Evolutionary conservation across 2,888 invertebrate genomes (phyloP), one percentile per base, ranked within the genome.

Genomic region (Caenorhabditis virilis): DNA sequence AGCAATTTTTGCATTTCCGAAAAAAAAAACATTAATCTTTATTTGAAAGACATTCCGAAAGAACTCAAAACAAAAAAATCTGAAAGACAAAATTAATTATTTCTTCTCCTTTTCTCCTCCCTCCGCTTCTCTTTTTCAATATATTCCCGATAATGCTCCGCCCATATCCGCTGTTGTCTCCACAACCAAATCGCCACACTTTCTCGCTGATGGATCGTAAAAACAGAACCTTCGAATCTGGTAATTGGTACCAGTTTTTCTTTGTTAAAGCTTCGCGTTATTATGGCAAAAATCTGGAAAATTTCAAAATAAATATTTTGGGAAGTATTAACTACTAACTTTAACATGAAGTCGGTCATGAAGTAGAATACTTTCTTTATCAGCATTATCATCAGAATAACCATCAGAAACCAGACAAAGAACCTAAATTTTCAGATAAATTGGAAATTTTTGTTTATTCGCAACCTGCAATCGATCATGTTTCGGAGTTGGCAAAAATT

Each of bases 181-280:
- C 79, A 79, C 45, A 81, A 43, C 81, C 81, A 81, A 42, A 79
- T 75, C 41, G 73, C 76, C n/a, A 81, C 62, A 9, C 76, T 74
- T 52, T 81, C 80, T 43, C 67, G 58, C 43, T 81, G 77, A 36
- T 76, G 74, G 42, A 79, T 62, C 0, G 71, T 58, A 52, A 81
- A 81, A 9, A 79, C 67, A 18, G 74, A 64, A n/a, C 79, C 80
- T 16, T 78, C 78, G 48, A 73, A 79, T 23, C 78, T 49, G 2
- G 80, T 79, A 33, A 81, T 74, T 15, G 73, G 66, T 1, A 69
- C 54, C 52, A 80, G 51, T 25, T 75, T 67, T 42, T 78, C 78
- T 46, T 72, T 72, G 51, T 74, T 71, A 56, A 71, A 73, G 16
- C 53, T 52, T 38, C 69, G 49, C 7, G 72, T 72, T 2, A 73